phyloP scores from a whole-genome alignment of 2,797 vertebrate species.

The Pseudochirops corinnae region DNA sequence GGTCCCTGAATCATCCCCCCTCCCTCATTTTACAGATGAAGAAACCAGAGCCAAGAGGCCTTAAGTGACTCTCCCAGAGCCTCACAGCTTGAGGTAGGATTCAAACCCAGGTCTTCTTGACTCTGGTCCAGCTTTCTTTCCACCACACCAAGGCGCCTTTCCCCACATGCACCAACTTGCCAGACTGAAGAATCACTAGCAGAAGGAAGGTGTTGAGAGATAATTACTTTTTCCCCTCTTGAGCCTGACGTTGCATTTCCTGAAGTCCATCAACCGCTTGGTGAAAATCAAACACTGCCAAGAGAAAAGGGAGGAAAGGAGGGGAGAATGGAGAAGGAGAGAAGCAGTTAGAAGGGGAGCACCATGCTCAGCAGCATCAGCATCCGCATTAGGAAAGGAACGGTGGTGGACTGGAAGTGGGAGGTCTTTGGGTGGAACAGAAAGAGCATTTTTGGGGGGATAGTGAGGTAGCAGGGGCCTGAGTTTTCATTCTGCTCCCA shows the following conservation, averaged over 20 bases:
- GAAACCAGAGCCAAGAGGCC: background rate
- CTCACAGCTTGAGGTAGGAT: background rate
- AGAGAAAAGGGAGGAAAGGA: constrained; percentile 35
- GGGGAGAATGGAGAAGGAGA: background rate
- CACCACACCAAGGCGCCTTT: background rate
- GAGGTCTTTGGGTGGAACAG: background rate
- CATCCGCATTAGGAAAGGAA: background rate
- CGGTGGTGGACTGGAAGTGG: background rate
- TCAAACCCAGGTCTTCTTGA: background rate
- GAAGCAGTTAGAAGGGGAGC: background rate
- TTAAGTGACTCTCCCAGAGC: background rate
- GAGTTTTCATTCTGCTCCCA: background rate
- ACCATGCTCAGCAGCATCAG: background rate
- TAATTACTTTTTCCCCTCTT: constrained; percentile 97
- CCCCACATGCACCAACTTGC: background rate
- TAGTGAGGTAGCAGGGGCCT: background rate
- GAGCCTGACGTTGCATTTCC: constrained; percentile 95
- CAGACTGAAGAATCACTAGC: constrained; percentile 11
- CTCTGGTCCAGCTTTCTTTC: background rate
- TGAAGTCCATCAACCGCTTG: constrained; percentile 97
- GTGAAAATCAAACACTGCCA: constrained; percentile 97
- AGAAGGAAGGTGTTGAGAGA: constrained; percentile 61
- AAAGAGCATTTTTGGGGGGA: background rate
- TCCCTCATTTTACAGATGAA: background rate
- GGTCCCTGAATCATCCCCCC: background rate